Conservation (phyloP, 2,888 invertebrate genomes). For the Marasmarcha lunaedactyla region DNA sequence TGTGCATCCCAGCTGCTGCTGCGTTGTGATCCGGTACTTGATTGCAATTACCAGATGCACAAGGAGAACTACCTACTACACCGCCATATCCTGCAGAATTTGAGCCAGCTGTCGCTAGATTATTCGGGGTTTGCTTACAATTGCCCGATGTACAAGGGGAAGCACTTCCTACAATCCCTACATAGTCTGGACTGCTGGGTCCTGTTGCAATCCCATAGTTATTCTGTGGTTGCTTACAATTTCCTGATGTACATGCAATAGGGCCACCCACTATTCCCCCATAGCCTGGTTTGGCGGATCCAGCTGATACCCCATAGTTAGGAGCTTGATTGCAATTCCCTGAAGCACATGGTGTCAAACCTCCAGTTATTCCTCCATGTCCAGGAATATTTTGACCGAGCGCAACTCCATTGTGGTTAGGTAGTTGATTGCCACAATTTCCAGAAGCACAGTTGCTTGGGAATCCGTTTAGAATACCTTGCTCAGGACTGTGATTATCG, state of each 20-base stretch:
- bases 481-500: not conserved
- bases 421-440: too few relatives aligned
- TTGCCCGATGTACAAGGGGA: not conserved
- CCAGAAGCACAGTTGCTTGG: not conserved
- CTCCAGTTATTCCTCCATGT: too few relatives aligned
- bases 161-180: not conserved
- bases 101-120: not conserved
- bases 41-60: constrained; percentile 12
- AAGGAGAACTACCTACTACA: not conserved
- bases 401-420: too few relatives aligned
- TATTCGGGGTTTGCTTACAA: not conserved
- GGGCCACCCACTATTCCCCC: constrained; percentile 28
- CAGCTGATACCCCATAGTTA: constrained; percentile 1
- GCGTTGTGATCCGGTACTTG: too few relatives aligned
- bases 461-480: not conserved
- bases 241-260: constrained; percentile 7
- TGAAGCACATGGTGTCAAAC: constrained; percentile 2
- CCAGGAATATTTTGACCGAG: too few relatives aligned
- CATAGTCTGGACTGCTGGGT: not conserved
- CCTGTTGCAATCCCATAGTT: not conserved
- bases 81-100: too few relatives aligned
- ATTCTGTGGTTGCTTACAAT: constrained; percentile 4
- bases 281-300: constrained; percentile 9
- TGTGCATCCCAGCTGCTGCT: not conserved
- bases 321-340: constrained; percentile 13